A percentile compares a stretch with the other conserved stretches of the same genome.
phyloP scores from a whole-genome alignment of 2,113 vertebrate genomes.

The Marmota flaviventris region DNA sequence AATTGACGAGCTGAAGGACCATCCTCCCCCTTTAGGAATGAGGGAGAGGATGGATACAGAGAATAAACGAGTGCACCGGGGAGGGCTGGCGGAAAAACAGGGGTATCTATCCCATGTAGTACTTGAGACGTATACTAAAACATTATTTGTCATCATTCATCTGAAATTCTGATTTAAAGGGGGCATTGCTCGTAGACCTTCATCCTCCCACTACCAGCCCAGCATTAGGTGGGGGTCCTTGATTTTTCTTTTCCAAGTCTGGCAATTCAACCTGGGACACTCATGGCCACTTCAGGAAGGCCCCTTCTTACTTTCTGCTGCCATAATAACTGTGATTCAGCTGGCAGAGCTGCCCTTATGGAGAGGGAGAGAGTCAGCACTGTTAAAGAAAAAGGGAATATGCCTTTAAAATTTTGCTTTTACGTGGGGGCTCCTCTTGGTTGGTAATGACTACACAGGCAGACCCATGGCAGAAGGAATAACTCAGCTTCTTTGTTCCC shows the following conservation, averaged over 20 bases:
- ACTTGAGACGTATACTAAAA: not conserved
- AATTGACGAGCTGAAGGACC: not conserved
- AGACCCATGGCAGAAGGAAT: slow-evolving; percentile 61
- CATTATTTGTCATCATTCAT: not conserved
- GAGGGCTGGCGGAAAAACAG: not conserved
- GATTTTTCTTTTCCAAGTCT: not conserved
- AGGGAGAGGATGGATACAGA: not conserved
- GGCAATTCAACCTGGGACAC: not conserved
- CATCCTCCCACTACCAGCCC: too few relatives aligned
- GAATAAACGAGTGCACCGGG: not conserved
- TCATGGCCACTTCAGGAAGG: not conserved
- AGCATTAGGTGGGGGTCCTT: not conserved
- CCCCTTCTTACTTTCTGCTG: not conserved
- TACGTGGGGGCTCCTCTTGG: not conserved
- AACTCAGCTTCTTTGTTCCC: not conserved
- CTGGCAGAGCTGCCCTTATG: not conserved
- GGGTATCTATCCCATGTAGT: not conserved
- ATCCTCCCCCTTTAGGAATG: not conserved
- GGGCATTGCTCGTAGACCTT: too few relatives aligned
- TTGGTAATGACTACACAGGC: not conserved
- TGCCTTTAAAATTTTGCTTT: not conserved
- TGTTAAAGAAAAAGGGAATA: not conserved
- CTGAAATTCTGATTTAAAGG: not conserved
- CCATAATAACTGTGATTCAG: not conserved
- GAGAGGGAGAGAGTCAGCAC: not conserved